These are phyloP conservation scores for Lepilemur ruficaudatus DNA, from an alignment of 2,797 vertebrate species.

Conservation along the genomic window DNA sequence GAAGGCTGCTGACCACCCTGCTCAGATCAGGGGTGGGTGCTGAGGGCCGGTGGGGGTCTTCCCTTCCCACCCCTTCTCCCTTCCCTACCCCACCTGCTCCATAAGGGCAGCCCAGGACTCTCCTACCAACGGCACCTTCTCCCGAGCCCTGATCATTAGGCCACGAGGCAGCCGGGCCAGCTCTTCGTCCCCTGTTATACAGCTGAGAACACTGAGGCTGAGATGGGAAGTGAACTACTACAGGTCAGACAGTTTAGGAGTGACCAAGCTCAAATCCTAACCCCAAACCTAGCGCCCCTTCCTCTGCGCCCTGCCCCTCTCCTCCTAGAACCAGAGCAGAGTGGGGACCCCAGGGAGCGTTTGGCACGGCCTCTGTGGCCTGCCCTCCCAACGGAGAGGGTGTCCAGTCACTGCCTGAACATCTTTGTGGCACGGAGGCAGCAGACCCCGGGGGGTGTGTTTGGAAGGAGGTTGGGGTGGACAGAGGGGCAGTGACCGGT, in stretches of 20 bases:
- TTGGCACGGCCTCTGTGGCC: neutral
- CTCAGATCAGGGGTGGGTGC: neutral
- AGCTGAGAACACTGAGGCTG: neutral
- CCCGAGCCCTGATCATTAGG: neutral
- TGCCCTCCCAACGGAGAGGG: neutral
- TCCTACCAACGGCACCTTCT: neutral
- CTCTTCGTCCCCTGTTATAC: neutral
- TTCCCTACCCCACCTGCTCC: neutral
- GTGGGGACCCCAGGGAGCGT: neutral
- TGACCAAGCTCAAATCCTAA: neutral
- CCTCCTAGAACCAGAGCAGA: neutral
- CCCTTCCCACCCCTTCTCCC: neutral
- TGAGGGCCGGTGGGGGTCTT: neutral
- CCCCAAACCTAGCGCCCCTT: neutral
- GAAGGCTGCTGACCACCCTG: neutral
- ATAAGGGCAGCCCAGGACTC: neutral
- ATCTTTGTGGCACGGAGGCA: neutral
- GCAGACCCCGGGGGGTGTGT: rapidly evolving
- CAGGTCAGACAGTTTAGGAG: neutral
- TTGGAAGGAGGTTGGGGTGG: neutral
- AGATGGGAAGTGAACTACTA: neutral
- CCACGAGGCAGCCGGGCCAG: neutral
- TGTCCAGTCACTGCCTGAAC: neutral
- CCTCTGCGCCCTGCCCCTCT: neutral
- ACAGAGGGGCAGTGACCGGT: neutral